phyloP scores from a whole-genome alignment of 2,888 invertebrate species.

The Amblyjoppa proteus region DNA sequence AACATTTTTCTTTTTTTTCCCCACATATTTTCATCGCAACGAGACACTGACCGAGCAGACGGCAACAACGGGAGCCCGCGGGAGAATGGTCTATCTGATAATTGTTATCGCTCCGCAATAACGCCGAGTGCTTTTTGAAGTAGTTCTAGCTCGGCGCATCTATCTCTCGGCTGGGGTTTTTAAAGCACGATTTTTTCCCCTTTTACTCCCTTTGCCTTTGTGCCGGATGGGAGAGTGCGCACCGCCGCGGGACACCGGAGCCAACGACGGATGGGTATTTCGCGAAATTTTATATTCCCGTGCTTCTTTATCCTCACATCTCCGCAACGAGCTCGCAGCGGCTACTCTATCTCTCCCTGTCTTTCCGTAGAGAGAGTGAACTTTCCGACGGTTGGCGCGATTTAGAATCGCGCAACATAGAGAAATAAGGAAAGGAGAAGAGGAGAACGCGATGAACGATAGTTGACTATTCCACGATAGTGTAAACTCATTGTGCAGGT shows the following conservation, averaged over 20 bases:
- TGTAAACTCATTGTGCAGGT: neutral
- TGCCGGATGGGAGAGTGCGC: neutral
- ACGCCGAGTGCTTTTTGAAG: neutral
- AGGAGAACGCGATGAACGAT: neutral
- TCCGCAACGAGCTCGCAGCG: neutral
- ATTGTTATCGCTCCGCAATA: slow-evolving; percentile 1
- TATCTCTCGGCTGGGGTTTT: neutral
- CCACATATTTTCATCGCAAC: neutral
- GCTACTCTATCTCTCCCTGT: neutral
- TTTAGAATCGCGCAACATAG: neutral
- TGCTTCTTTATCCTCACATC: neutral
- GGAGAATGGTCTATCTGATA: neutral
- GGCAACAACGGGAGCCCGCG: neutral
- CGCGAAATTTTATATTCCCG: slow-evolving; percentile 2
- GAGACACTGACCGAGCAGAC: neutral
- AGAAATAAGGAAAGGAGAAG: neutral
- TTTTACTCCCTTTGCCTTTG: slow-evolving; percentile 3
- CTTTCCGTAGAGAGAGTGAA: neutral
- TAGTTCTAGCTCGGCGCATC: neutral
- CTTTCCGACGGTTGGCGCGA: neutral
- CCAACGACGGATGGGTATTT: slow-evolving; percentile 1
- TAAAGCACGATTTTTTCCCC: neutral
- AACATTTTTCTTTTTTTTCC: neutral
- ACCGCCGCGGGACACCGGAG: neutral
- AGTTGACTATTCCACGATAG: neutral